Conservation (phyloP, 2,888 invertebrate genomes). For the Mesorhabditis spiculigera region DNA sequence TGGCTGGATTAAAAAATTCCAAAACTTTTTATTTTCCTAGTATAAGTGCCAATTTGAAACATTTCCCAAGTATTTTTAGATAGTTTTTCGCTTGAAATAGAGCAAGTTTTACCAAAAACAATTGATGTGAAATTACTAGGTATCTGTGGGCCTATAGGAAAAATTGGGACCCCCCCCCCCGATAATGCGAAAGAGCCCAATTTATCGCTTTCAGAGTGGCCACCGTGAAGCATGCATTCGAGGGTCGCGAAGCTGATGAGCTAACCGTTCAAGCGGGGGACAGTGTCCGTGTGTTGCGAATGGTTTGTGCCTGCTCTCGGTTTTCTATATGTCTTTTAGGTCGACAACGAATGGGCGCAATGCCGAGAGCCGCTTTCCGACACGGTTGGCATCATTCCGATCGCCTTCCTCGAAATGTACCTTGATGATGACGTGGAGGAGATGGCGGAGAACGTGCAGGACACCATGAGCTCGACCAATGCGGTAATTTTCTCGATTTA, state of each 20-base stretch:
- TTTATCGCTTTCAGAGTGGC: constrained; percentile 31
- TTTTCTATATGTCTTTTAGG: constrained; percentile 7
- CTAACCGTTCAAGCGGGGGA: constrained; percentile 40
- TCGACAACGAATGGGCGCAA: constrained; percentile 46
- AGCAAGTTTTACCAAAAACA: no score
- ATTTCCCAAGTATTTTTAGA: no score
- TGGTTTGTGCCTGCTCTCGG: constrained; percentile 17
- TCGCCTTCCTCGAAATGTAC: constrained; percentile 47
- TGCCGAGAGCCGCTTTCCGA: constrained; percentile 45
- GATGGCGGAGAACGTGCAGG: constrained; percentile 7
- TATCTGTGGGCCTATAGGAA: no score
- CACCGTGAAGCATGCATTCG: constrained; percentile 44
- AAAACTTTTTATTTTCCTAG: no score
- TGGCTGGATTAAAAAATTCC: no score
- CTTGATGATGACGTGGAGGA: constrained; percentile 47
- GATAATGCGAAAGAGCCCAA: neutral
- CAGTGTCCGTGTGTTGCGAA: constrained; percentile 39
- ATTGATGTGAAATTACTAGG: no score
- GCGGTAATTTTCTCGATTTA: no score
- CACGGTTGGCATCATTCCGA: constrained; percentile 44
- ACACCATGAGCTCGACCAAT: neutral
- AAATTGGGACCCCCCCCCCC: no score
- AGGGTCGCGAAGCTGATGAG: constrained; percentile 43
- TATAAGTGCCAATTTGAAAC: no score
- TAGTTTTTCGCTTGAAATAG: no score